Base-by-base conservation (phyloP, 1,140 invertebrate genomes). In the Pseudomyrmex sp. region DNA sequence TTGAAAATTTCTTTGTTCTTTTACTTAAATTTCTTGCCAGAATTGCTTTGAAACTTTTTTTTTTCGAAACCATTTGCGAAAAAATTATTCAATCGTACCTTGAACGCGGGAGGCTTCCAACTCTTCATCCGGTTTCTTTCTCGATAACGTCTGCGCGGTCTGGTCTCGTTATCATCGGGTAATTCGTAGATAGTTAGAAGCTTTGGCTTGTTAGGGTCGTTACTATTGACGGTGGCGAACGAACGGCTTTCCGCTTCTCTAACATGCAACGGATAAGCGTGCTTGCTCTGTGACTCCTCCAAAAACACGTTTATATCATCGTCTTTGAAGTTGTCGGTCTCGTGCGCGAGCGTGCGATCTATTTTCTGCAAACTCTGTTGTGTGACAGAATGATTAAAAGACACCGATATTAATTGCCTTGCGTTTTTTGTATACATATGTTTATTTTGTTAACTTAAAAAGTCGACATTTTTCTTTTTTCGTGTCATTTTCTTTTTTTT, bases 321-420 rank as follows among this genome's bases (percentile, higher is more conserved):
- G 5, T 79, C 76, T 70, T 80, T 79, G 18, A 69, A 70, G 54
- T 18, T 50, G 23, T 72, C 54, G 10, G 76, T 26, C 3, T 54
- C 76, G 66, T 48, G 65, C 48, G 44, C 52, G 20, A 80, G 56
- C 12, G 76, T 72, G 12, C 46, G 62, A 3, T 80, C 76, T 70
- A 72, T 59, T 13, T 80, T 70, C 54, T 80, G 76, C 2, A 72
- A 80, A 80, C n/a, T 80, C 66, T 72, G 15, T 20, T n/a, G n/a
- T 44, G 44, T 26, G 0, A 48, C 20, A 72, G 48, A 80, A 80
- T 20, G 20, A 63, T 0, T 48, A 12, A 8, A 26, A 70, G 58
- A 7, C 3, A 7, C 0, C 2, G 26, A 35, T 7, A 35, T 35
- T 35, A 35, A 35, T 35, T 35, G 7, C 35, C 4, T 35, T 35